Conservation (phyloP, 2,113 vertebrate species). For the Emydocephalus ijimae region DNA sequence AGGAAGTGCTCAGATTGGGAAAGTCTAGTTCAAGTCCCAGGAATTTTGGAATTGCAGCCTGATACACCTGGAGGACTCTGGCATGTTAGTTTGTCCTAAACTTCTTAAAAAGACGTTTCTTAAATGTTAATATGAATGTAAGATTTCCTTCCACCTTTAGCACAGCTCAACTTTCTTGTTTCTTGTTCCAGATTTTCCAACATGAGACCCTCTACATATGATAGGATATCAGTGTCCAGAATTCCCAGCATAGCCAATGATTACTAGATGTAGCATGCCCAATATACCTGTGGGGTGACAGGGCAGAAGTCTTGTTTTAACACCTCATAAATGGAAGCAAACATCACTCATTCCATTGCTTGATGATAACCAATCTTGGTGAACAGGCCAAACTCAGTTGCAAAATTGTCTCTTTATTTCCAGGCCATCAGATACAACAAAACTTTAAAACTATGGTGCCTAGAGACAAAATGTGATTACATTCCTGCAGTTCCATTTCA, state of each 20-base stretch:
- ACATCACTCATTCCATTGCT: neutral
- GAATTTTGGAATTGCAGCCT: neutral
- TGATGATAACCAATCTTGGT: neutral
- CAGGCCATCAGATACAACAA: constrained; percentile 5
- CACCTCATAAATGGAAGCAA: neutral
- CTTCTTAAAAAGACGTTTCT: neutral
- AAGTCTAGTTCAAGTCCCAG: neutral
- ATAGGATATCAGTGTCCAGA: neutral
- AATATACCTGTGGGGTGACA: neutral
- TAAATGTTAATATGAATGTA: neutral
- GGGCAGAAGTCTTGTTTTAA: neutral
- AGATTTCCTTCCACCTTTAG: neutral
- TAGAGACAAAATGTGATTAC: constrained; percentile 31
- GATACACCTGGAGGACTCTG: neutral
- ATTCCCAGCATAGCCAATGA: neutral
- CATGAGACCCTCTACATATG: neutral
- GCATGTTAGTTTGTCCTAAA: neutral
- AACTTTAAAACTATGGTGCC: constrained; percentile 24
- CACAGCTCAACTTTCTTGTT: neutral
- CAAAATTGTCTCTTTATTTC: constrained; percentile 9
- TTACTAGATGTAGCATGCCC: neutral
- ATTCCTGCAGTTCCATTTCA: constrained; percentile 24
- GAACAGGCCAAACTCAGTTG: neutral
- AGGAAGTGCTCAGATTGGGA: neutral
- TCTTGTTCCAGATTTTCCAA: neutral